These are phyloP conservation scores for Epinotia nisella DNA, from an alignment of 2,888 invertebrate species.

Conservation along the genomic window DNA sequence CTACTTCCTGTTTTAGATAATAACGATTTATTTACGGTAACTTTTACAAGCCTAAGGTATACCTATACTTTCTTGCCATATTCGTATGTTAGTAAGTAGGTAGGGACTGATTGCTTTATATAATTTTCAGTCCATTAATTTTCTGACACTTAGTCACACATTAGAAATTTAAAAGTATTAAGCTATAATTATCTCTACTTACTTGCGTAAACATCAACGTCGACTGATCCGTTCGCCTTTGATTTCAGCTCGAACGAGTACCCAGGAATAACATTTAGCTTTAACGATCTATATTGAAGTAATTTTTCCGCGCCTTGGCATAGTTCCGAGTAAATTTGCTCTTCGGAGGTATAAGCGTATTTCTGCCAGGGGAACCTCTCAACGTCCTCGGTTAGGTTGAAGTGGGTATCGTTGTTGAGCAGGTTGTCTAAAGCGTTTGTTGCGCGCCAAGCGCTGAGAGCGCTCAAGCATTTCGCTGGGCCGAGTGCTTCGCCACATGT, in stretches of 20 bases:
- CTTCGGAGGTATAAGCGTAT: constrained; percentile 73
- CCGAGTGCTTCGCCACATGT: constrained; percentile 69
- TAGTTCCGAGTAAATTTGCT: constrained; percentile 78
- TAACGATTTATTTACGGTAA: no score
- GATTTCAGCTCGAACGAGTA: constrained; percentile 80
- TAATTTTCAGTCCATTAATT: no score
- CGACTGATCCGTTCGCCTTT: constrained; percentile 79
- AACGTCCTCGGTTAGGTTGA: constrained; percentile 62
- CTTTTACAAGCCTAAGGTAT: no score
- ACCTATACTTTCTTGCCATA: no score
- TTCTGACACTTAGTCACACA: no score
- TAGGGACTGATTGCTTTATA: no score
- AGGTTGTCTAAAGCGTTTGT: constrained; percentile 61
- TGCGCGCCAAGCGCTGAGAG: constrained; percentile 83
- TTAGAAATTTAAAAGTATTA: neutral
- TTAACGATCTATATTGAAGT: constrained; percentile 78
- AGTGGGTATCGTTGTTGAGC: constrained; percentile 47
- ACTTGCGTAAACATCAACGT: constrained; percentile 80
- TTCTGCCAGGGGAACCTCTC: constrained; percentile 74
- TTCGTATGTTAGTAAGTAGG: no score
- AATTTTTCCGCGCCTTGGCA: constrained; percentile 79
- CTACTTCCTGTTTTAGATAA: no score
- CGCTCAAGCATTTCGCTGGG: constrained; percentile 82
- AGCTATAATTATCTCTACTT: constrained; percentile 46
- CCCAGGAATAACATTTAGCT: constrained; percentile 79